phyloP scores from a whole-genome alignment of 2,797 vertebrate genomes.

The Stomatorhinus walkeri region DNA sequence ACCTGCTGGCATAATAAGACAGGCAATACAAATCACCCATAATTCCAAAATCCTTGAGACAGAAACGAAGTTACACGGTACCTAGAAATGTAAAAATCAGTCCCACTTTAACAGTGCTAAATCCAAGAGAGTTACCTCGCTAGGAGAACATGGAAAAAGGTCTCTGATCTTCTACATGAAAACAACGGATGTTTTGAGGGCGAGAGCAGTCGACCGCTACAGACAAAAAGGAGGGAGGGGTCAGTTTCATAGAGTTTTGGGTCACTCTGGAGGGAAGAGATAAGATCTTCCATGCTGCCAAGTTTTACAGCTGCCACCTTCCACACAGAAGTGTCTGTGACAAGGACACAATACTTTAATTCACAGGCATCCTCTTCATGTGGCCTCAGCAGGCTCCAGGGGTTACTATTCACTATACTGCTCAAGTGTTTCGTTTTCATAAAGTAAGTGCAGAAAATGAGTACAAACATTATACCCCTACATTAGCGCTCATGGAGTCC shows the following conservation, averaged over 20 bases:
- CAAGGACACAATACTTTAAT: conserved; percentile 50
- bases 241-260: background rate
- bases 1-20: background rate
- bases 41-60: background rate
- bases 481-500: background rate
- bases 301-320: conserved; percentile 41
- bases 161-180: background rate
- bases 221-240: background rate
- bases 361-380: conserved; percentile 37
- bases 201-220: background rate
- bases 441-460: background rate
- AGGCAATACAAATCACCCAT: background rate
- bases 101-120: background rate
- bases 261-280: background rate
- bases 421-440: background rate
- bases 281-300: conserved; percentile 25
- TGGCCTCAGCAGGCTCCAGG: conserved; percentile 13
- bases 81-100: background rate
- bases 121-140: background rate
- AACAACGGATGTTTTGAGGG: background rate
- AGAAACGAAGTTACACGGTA: background rate
- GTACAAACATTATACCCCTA: background rate
- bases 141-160: background rate
- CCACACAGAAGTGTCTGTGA: conserved; percentile 24
- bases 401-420: conserved; percentile 16